Base-by-base conservation (phyloP, 2,113 vertebrate genomes). In the Limnothrissa miodon region DNA sequence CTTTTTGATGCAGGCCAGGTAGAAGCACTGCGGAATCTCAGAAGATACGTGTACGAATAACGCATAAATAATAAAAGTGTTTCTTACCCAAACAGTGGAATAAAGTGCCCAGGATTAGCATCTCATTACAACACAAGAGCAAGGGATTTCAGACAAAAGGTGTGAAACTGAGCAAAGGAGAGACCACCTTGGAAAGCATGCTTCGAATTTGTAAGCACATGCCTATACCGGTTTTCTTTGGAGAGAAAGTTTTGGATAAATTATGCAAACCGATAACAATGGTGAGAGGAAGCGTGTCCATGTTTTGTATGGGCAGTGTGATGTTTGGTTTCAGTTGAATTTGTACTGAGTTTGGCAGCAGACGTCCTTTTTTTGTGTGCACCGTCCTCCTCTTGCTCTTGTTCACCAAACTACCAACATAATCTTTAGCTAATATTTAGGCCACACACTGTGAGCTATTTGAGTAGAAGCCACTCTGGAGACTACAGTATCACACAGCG, bases 31-130 rank as follows among this genome's bases (percentile, higher is more conserved):
- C 80, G 86, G 87, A 89, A 91, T 90, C 91, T 92, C 86, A 80
- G 51, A 86, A 92, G 87, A 78, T 90, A 87, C 88, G 87, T 91
- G 84, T 91, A 91, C 82, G 83, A 85, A 90, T 89, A 87, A 87
- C 91, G 93, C 92, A 93, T 94, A 93, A 93, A 92, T 93, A 93
- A 92, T 93, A 92, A 93, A 92, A 78, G 87, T 74, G 87, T 87
- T 90, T 86, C 83, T 78, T 87, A 88, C 88, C 85, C 87, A 90
- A 91, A 92, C 90, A 89, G 84, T 82, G 78, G 83, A 85, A 86
- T 86, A 89, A 90, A 83, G 92, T 87, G 84, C 85, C 56, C 33
- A 56, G 85, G 87, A 93, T 95, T 92, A 92, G 90, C 92, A 92
- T 94, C 83, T 93, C 91, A 93, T 94, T 93, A 92, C 44, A 39